These are phyloP conservation scores for Labrus mixtus DNA, from an alignment of 2,113 vertebrate genomes.

Conservation along the genomic window DNA sequence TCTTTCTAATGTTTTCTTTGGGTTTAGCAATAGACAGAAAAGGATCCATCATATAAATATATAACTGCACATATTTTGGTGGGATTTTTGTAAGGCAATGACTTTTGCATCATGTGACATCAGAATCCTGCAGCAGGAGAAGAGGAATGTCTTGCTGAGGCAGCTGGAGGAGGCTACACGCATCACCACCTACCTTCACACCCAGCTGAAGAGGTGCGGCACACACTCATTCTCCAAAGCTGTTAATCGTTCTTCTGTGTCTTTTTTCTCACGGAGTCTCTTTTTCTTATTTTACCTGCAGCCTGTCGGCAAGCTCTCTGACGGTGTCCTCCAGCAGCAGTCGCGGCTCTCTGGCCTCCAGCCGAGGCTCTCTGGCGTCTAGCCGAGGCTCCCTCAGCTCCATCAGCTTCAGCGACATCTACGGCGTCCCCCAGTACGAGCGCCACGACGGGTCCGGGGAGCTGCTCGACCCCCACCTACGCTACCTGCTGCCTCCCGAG, in stretches of 20 bases:
- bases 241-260: not conserved
- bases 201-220: conserved; percentile 93
- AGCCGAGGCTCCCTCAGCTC: conserved; percentile 97
- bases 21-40: too few relatives aligned
- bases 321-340: conserved; percentile 97
- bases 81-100: not conserved
- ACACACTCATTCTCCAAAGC: not conserved
- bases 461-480: conserved; percentile 84
- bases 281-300: conserved; percentile 46
- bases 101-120: not conserved
- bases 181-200: conserved; percentile 94
- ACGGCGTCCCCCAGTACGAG: conserved; percentile 94
- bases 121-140: conserved; percentile 96
- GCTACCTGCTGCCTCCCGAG: conserved; percentile 90
- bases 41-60: too few relatives aligned
- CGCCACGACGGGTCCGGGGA: conserved; percentile 83
- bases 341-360: conserved; percentile 94
- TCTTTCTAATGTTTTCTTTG: too few relatives aligned
- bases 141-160: conserved; percentile 92
- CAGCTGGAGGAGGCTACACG: conserved; percentile 95
- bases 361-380: conserved; percentile 93
- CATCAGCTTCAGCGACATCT: conserved; percentile 97
- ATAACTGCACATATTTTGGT: too few relatives aligned
- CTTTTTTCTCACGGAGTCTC: not conserved
- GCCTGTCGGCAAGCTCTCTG: conserved; percentile 95